Evolutionary conservation across 1,140 invertebrate genomes (phyloP), one percentile per base, ranked within the genome.

Genomic region (Macrobrachium nipponense): DNA sequence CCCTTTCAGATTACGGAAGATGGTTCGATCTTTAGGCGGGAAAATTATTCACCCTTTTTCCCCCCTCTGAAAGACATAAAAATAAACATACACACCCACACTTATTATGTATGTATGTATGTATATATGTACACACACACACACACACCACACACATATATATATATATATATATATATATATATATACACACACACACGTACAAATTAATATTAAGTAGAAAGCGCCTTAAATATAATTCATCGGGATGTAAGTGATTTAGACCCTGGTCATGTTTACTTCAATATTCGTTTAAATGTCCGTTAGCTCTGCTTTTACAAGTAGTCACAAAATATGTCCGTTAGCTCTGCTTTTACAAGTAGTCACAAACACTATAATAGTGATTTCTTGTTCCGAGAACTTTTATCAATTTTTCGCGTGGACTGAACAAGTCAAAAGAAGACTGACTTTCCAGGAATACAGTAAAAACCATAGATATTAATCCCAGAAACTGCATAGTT

Each of bases 81-180:
- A 7, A 75, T 44, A 75, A 6, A 75, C n/a, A 75, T 51, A 75
- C n/a, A 75, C n/a, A 75, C 27, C 10, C 27, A 75, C 27, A 75
- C 36, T n/a, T n/a, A n/a, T 14, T 27, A 72, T 17, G 7, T 72
- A 17, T n/a, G 7, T 72, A 72, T 27, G 7, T n/a, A 72, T n/a
- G 3, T 27, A 72, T n/a, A 36, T 36, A 36, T 36, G 27, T 36
- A 36, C 4, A 36, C 17, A 36, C 6, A 10, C 18, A 27, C 36
- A 15, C 20, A 68, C 5, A 59, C 61, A 61, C 17, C 59, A 7
- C n/a, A 83, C 23, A 44, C 75, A 76, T 81, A 81, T 81, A 81
- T 81, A 81, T 81, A 81, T 81, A 81, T 81, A 66, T 81, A 81
- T 81, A 81, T 81, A 81, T 81, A 81, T 81, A 81, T 81, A 59